A percentile compares a stretch with the other conserved stretches of the same genome.
Evolutionary conservation across 2,888 invertebrate genomes (phyloP).

Genomic region (Netelia inedita): DNA sequence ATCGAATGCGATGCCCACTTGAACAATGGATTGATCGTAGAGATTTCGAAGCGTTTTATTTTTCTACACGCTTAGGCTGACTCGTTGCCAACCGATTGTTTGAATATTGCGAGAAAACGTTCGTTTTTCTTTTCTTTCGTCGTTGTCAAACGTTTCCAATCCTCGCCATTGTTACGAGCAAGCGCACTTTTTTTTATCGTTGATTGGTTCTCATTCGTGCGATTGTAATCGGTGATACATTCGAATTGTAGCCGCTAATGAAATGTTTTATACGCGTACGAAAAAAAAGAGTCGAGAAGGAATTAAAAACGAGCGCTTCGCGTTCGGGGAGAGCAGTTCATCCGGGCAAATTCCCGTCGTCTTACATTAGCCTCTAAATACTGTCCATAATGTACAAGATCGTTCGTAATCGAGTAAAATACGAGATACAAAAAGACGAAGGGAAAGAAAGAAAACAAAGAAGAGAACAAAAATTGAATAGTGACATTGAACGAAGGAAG

Average conservation of each 20-base stretch:
- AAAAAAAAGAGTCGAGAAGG: constrained; percentile 9
- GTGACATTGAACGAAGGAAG: constrained; percentile 46
- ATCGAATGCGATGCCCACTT: constrained; percentile 57
- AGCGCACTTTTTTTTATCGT: constrained; percentile 5
- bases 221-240: constrained; percentile 20
- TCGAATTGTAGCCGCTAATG: constrained; percentile 14
- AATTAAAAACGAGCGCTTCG: constrained; percentile 29
- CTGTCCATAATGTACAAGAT: constrained; percentile 74
- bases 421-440: constrained; percentile 24
- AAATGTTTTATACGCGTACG: constrained; percentile 30
- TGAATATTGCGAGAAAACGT: constrained; percentile 39
- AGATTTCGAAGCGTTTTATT: constrained; percentile 41
- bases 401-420: constrained; percentile 58
- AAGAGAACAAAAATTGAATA: neutral
- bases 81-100: constrained; percentile 32
- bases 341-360: constrained; percentile 39
- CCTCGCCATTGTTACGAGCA: constrained; percentile 12
- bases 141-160: neutral
- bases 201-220: constrained; percentile 20
- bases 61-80: constrained; percentile 34
- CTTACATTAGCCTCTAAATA: constrained; percentile 72
- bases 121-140: neutral
- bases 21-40: constrained; percentile 47
- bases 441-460: constrained; percentile 9
- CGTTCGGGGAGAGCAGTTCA: constrained; percentile 30